Base-by-base conservation (phyloP, 2,888 invertebrate species). In the Campopleginae sp. region DNA sequence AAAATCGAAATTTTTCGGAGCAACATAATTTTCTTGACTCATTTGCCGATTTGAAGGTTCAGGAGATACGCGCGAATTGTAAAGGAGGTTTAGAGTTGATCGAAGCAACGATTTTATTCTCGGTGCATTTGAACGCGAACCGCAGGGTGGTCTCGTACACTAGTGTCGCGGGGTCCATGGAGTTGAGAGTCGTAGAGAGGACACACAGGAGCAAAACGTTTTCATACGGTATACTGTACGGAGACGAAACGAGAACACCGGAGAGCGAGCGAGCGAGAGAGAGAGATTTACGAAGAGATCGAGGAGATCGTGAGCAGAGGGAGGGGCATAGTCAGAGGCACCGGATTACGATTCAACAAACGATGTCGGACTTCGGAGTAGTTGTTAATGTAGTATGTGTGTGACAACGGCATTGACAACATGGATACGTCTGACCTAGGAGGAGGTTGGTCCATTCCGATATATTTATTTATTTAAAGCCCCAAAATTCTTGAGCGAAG, bases 361-460 rank as follows among this genome's bases (percentile, higher is more conserved):
- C 92, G 93, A 92, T 93, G 92, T 91, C 92, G 92, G 92, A 91
- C 93, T 93, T 93, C 90, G 91, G 91, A 93, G 92, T 93, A 92
- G 92, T 92, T 93, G 93, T 93, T 93, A 93, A 93, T 92, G 93
- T 93, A 93, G 93, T 93, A 93, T 93, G 93, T 93, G 93, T 93
- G 93, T 92, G 92, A 93, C 93, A 92, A 93, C 93, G 93, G 91
- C 92, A 93, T 93, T 93, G 93, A 92, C 93, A 93, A 92, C 93
- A 93, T 93, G 93, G 93, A 93, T 93, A 92, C 93, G 92, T 91
- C 92, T 90, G 91, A 93, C 92, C 93, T 92, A 91, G 93, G 93
- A 93, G 93, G 93, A 93, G 93, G 93, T 93, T 93, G 90, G 93
- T 93, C 90, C 78, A 85, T 86, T 87, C 66, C 81, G 66, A 80